Evolutionary conservation across 1,140 invertebrate species (phyloP).

Genomic region (Drosophila burlai): DNA sequence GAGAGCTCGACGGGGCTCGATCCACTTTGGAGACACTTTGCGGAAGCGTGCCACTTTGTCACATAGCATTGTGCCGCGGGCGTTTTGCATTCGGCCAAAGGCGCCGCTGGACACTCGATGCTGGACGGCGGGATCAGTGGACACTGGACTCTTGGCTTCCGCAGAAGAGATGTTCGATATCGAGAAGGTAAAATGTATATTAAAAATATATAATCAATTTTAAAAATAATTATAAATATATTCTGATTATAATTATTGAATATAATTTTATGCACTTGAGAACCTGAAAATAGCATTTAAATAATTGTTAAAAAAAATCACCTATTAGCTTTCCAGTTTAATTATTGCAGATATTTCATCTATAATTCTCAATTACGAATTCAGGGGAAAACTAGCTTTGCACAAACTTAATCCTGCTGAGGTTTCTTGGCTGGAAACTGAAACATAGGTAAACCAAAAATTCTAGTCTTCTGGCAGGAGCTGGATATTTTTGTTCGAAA

Average conservation of each 20-base stretch:
- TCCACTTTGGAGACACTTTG: conserved; percentile 73
- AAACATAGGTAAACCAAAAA: too few species aligned
- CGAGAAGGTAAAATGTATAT: not conserved
- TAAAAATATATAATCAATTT: not conserved
- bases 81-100: conserved; percentile 68
- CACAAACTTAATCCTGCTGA: too few species aligned
- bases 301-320: not conserved
- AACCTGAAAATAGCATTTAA: not conserved
- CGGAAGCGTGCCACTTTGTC: conserved; percentile 82
- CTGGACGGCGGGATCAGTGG: conserved; percentile 6
- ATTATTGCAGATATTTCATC: not conserved
- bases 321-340: not conserved
- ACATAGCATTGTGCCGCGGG: conserved; percentile 77
- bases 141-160: not conserved
- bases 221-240: not conserved
- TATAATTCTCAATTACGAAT: not conserved
- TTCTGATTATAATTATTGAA: too few species aligned
- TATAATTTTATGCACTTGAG: not conserved
- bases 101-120: conserved; percentile 58
- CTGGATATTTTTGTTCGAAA: too few species aligned
- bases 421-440: not conserved
- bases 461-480: too few species aligned
- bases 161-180: conserved; percentile 10
- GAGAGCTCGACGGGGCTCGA: conserved; percentile 1
- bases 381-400: not conserved